Conservation (phyloP, 2,113 vertebrate genomes). For the Lepidothrix coronata region DNA sequence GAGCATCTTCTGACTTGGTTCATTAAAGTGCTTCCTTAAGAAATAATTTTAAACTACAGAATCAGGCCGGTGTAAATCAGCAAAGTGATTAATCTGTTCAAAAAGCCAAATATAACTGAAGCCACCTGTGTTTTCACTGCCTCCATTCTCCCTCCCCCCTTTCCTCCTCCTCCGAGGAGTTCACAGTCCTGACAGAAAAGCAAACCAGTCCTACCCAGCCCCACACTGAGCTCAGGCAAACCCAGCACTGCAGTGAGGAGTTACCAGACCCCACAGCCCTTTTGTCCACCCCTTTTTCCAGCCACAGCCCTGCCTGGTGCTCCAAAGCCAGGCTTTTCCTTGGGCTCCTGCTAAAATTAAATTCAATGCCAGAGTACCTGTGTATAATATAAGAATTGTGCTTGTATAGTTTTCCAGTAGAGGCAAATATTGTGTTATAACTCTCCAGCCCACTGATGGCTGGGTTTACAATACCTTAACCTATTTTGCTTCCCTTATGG, state of each 20-base stretch:
- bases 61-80: background rate
- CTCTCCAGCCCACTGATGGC: background rate
- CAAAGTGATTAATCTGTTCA: background rate
- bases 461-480: background rate
- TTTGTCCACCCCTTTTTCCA: background rate
- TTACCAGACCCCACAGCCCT: background rate
- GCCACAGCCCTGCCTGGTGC: background rate
- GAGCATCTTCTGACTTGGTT: background rate
- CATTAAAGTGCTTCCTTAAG: background rate
- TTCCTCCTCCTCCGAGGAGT: background rate
- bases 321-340: background rate
- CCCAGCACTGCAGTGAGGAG: background rate
- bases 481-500: background rate
- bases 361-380: background rate
- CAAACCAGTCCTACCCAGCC: background rate
- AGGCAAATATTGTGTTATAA: background rate
- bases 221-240: no score
- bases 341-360: background rate
- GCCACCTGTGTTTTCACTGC: background rate
- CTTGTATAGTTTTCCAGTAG: background rate
- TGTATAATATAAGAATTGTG: background rate
- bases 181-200: background rate
- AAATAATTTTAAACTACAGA: background rate
- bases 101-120: slow-evolving; percentile 11
- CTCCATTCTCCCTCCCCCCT: background rate